A percentile compares a stretch with the other conserved stretches of the same genome.
These are phyloP conservation scores for Lasiurus borealis DNA, from an alignment of 2,113 vertebrate species.

Conservation along the genomic window DNA sequence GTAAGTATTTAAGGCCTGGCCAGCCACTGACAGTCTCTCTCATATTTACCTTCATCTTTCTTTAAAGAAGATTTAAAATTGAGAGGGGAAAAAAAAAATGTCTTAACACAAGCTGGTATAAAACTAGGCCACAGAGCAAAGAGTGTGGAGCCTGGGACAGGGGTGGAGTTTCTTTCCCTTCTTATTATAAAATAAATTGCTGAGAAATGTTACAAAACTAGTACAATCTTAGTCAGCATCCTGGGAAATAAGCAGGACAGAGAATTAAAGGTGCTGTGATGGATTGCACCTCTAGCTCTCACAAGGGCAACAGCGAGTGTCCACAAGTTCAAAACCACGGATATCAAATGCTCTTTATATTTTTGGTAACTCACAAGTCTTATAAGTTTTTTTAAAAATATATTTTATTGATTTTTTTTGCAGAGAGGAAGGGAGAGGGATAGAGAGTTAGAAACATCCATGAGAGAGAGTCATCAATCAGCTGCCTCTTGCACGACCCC, in stretches of 20 bases:
- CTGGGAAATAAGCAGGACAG: background rate
- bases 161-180: background rate
- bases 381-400: background rate
- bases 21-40: background rate
- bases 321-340: background rate
- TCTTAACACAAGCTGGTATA: background rate
- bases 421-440: no score
- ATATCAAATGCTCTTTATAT: background rate
- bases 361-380: background rate
- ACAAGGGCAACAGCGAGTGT: background rate
- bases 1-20: background rate
- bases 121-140: background rate
- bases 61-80: background rate
- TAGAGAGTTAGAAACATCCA: no score
- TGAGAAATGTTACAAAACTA: background rate
- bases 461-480: no score
- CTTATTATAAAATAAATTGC: background rate
- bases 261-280: rapidly evolving
- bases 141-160: background rate
- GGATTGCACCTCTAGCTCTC: rapidly evolving
- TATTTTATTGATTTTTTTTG: no score
- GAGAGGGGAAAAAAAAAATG: no score
- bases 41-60: background rate
- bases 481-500: no score
- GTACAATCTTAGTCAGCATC: background rate